A percentile compares a stretch with the other conserved stretches of the same genome.
Evolutionary conservation across 2,888 invertebrate genomes (phyloP).

Genomic region (Psylliodes chrysocephalus): DNA sequence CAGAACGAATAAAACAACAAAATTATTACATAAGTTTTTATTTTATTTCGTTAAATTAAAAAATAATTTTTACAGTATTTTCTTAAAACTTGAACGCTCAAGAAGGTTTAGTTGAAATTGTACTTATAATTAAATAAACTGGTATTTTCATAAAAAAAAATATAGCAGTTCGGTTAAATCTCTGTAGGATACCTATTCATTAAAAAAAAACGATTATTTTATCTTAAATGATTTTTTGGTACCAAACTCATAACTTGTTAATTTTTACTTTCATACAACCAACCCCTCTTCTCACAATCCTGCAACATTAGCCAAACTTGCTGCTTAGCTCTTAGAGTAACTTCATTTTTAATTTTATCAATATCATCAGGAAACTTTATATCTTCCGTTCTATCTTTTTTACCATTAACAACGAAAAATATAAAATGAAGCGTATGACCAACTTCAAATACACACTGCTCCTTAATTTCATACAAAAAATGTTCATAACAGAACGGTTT

Average conservation of each 20-base stretch:
- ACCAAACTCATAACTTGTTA: background rate
- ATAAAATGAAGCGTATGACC: constrained; percentile 9
- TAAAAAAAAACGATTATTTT: no score
- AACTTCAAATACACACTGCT: constrained; percentile 5
- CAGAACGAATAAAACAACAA: no score
- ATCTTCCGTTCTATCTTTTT: background rate
- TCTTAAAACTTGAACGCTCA: no score
- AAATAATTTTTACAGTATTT: no score
- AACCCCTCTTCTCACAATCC: background rate
- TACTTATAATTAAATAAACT: no score
- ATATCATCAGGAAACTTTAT: background rate
- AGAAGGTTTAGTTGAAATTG: no score
- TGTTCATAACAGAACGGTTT: constrained; percentile 58
- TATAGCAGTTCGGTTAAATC: no score
- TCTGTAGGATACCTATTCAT: no score
- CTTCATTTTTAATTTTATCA: background rate
- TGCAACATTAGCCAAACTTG: background rate
- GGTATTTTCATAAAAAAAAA: no score
- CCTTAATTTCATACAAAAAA: constrained; percentile 60
- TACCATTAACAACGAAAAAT: background rate
- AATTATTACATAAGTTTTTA: no score
- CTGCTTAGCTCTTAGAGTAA: background rate
- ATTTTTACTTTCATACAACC: background rate
- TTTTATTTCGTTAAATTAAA: no score
- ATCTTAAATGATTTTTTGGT: no score